Evolutionary conservation across 2,113 vertebrate species (phyloP).

Genomic region (Urocitellus parryii): DNA sequence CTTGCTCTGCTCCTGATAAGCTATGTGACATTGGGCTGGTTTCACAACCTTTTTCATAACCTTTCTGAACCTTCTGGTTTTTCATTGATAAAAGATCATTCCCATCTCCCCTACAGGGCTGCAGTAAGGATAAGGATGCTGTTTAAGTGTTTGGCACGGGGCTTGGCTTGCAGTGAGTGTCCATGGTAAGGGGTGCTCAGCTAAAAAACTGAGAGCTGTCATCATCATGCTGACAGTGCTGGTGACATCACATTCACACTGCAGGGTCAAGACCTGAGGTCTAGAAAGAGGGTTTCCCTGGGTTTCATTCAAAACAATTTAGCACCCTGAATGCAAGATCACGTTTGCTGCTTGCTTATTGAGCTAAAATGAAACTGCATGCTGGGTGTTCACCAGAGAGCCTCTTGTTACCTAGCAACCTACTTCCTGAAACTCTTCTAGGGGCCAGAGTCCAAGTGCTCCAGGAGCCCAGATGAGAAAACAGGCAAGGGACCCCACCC

Average conservation of each 20-base stretch:
- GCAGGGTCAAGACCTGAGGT: not conserved
- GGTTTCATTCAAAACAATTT: not conserved
- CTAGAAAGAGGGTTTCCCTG: not conserved
- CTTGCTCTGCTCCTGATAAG: not conserved
- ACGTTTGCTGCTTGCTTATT: not conserved
- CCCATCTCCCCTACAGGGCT: not conserved
- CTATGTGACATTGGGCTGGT: not conserved
- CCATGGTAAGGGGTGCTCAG: not conserved
- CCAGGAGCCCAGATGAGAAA: not conserved
- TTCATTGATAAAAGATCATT: not conserved
- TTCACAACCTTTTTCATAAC: not conserved
- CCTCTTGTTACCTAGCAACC: not conserved
- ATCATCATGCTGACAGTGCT: accelerated
- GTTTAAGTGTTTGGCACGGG: not conserved
- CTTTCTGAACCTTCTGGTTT: not conserved
- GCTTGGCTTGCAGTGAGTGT: not conserved
- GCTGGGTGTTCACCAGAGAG: accelerated
- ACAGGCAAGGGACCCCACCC: not conserved
- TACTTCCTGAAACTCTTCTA: not conserved
- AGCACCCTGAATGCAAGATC: not conserved
- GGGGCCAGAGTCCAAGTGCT: conserved; percentile 7
- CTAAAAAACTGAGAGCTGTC: not conserved
- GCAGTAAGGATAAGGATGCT: not conserved
- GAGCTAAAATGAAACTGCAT: not conserved
- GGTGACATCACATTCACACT: not conserved